A percentile compares a stretch with the other conserved stretches of the same genome.
These are phyloP conservation scores for Loripinus fragilis DNA, from an alignment of 2,888 invertebrate genomes.

Conservation along the genomic window DNA sequence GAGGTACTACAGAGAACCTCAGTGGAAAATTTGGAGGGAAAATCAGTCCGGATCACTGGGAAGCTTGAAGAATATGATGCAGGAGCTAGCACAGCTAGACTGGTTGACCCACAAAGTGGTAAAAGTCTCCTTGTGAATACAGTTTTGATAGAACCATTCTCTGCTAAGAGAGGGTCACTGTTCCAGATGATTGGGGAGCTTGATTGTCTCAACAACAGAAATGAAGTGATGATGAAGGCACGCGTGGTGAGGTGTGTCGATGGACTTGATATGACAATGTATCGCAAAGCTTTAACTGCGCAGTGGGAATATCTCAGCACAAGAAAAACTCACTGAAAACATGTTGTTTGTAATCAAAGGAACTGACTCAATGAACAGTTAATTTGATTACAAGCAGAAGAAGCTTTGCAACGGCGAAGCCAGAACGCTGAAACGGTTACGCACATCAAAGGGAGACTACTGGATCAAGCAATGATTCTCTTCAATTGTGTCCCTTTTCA, in stretches of 20 bases:
- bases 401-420: too few relatives aligned
- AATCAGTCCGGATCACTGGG: conserved; percentile 47
- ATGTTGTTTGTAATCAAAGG: too few relatives aligned
- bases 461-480: too few relatives aligned
- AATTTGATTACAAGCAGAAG: too few relatives aligned
- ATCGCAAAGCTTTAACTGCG: conserved; percentile 63
- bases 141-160: conserved; percentile 69
- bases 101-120: conserved; percentile 60
- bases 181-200: conserved; percentile 73
- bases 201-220: conserved; percentile 27
- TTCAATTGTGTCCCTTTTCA: too few relatives aligned
- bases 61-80: conserved; percentile 67
- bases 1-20: conserved; percentile 31
- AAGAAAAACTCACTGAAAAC: too few relatives aligned
- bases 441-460: too few relatives aligned
- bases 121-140: conserved; percentile 63
- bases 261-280: conserved; percentile 67
- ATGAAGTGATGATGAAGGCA: conserved; percentile 53
- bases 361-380: too few relatives aligned
- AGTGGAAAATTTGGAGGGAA: conserved; percentile 22
- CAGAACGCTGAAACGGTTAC: too few relatives aligned
- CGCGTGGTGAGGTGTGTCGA: conserved; percentile 72
- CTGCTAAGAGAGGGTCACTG: conserved; percentile 62
- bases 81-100: conserved; percentile 52
- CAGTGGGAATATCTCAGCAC: conserved; percentile 64